Evolutionary conservation across 2,797 vertebrate species (phyloP).

Genomic region (Cephalopachus bancanus): DNA sequence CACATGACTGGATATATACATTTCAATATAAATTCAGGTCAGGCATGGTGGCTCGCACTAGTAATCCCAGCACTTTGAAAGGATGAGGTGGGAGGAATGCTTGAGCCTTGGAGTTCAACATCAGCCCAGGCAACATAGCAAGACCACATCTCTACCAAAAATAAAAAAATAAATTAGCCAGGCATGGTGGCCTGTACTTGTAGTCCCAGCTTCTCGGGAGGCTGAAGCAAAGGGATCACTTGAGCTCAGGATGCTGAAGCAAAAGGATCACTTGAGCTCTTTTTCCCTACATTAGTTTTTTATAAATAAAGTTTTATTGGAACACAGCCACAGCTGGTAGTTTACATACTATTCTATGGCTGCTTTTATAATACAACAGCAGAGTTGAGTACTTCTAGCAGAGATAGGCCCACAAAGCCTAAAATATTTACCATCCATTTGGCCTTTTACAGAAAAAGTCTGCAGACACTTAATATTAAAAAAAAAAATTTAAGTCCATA

Average conservation of each 20-base stretch:
- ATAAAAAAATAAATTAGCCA: too few relatives aligned
- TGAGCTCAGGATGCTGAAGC: background rate
- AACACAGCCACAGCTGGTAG: background rate
- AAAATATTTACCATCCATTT: background rate
- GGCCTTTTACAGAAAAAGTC: slow-evolving; percentile 20
- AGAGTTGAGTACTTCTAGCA: background rate
- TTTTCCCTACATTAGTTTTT: background rate
- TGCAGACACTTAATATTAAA: background rate
- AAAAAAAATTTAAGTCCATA: background rate
- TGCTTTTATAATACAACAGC: background rate
- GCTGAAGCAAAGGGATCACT: too few relatives aligned
- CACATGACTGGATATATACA: background rate
- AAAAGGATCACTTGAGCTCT: background rate
- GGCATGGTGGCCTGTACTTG: too few relatives aligned
- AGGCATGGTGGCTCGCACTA: too few relatives aligned
- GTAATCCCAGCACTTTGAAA: too few relatives aligned
- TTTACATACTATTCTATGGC: background rate
- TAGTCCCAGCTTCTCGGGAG: too few relatives aligned
- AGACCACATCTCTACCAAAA: too few relatives aligned
- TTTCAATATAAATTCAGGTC: too few relatives aligned
- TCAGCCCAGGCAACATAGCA: too few relatives aligned
- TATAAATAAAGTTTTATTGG: background rate
- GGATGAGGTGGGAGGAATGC: too few relatives aligned
- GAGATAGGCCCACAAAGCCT: background rate
- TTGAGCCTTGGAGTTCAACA: too few relatives aligned